phyloP scores from a whole-genome alignment of 2,888 invertebrate genomes.

The Brachypalpus laphriformis region DNA sequence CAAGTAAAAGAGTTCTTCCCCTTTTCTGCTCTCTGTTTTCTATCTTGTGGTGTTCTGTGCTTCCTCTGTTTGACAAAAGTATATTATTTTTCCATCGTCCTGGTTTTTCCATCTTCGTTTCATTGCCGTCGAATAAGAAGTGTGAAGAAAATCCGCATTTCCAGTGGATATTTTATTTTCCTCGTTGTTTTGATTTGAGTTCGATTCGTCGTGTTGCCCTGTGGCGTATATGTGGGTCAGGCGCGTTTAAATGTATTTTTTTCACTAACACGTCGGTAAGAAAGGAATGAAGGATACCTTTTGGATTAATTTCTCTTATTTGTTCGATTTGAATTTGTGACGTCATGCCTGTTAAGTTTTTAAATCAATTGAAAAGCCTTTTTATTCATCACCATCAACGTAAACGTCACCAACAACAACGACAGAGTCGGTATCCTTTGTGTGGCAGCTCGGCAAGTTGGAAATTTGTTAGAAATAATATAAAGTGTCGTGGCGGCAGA shows the following conservation, averaged over 20 bases:
- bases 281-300: slow-evolving; percentile 67
- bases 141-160: slow-evolving; percentile 26
- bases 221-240: slow-evolving; percentile 26
- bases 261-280: slow-evolving; percentile 21
- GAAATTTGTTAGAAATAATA: slow-evolving; percentile 37
- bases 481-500: slow-evolving; percentile 41
- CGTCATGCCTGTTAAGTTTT: slow-evolving; percentile 67
- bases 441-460: slow-evolving; percentile 7
- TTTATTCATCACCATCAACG: slow-evolving; percentile 16
- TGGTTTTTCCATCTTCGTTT: slow-evolving; percentile 3
- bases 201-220: not conserved
- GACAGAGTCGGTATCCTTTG: slow-evolving; percentile 17
- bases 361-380: slow-evolving; percentile 37
- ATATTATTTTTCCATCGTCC: slow-evolving; percentile 21
- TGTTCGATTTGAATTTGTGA: slow-evolving; percentile 65
- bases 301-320: slow-evolving; percentile 53
- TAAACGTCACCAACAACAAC: not conserved
- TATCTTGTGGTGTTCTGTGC: slow-evolving; percentile 30
- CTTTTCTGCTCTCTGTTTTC: slow-evolving; percentile 38
- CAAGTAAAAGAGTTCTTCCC: slow-evolving; percentile 6
- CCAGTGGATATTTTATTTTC: not conserved
- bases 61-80: slow-evolving; percentile 40
- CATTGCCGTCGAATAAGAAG: not conserved
- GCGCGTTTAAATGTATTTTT: slow-evolving; percentile 13
- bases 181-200: slow-evolving; percentile 32